Conservation (phyloP, 2,797 vertebrate genomes). For the Scolopax bukidnonensis region DNA sequence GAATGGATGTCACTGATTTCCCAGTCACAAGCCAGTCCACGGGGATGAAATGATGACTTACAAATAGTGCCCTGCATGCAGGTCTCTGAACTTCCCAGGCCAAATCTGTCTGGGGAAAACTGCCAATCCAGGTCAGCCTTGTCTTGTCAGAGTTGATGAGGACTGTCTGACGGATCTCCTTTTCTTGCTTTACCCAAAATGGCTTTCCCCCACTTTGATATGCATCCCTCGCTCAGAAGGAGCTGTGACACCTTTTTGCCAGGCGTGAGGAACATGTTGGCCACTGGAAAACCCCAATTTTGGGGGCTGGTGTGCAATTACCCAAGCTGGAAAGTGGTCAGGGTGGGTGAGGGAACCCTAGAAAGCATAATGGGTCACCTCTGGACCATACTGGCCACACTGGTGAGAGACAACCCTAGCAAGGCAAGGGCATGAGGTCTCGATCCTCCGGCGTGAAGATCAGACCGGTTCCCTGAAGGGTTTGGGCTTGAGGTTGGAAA, state of each 20-base stretch:
- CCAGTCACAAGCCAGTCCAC: fast-evolving
- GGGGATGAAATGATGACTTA: background rate
- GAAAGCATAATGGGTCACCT: background rate
- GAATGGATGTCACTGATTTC: background rate
- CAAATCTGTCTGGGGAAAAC: background rate
- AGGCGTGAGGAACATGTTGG: fast-evolving
- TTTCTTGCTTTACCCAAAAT: background rate
- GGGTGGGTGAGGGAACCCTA: background rate
- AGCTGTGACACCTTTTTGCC: background rate
- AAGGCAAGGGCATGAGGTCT: background rate
- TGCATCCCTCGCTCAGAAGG: fast-evolving
- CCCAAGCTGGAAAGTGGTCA: background rate
- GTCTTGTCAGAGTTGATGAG: background rate
- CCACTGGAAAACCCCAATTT: background rate
- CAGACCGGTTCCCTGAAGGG: fast-evolving
- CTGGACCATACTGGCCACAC: fast-evolving
- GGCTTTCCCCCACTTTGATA: fast-evolving
- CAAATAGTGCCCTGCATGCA: background rate
- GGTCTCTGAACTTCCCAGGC: fast-evolving
- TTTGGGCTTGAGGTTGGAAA: background rate
- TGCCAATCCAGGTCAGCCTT: background rate
- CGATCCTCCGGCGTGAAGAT: fast-evolving
- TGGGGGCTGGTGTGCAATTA: background rate
- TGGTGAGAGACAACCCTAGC: background rate
- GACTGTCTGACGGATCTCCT: background rate